Evolutionary conservation across 2,797 vertebrate genomes (phyloP).

Genomic region (Loriculus beryllinus): DNA sequence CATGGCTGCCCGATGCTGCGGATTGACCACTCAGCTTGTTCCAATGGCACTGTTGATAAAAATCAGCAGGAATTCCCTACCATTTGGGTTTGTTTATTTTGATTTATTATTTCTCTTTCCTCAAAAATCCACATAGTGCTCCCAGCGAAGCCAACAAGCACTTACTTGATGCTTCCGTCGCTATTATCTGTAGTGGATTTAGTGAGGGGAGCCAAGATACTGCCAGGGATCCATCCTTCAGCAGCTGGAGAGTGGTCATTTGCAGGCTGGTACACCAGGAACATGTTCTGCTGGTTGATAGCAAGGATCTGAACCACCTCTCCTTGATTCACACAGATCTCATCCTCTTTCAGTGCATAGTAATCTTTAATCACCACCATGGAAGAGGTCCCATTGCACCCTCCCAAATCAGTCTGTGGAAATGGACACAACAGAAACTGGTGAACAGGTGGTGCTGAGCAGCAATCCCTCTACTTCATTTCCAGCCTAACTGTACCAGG

Average conservation of each 20-base stretch:
- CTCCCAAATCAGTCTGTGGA: slow-evolving; percentile 81
- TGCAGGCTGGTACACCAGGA: slow-evolving; percentile 92
- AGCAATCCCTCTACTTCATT: not conserved
- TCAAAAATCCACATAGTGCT: slow-evolving; percentile 77
- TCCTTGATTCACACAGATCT: slow-evolving; percentile 92
- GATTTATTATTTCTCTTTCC: slow-evolving; percentile 41
- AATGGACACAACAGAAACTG: slow-evolving; percentile 41
- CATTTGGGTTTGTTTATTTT: slow-evolving; percentile 61
- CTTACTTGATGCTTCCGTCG: slow-evolving; percentile 98
- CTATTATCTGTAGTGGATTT: slow-evolving; percentile 88
- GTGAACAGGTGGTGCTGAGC: not conserved
- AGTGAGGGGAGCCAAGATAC: slow-evolving; percentile 85
- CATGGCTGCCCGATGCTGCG: slow-evolving; percentile 63
- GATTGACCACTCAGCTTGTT: slow-evolving; percentile 76
- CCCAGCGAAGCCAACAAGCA: slow-evolving; percentile 79
- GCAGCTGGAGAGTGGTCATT: slow-evolving; percentile 91
- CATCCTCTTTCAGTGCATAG: slow-evolving; percentile 96
- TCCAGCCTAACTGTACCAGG: not conserved
- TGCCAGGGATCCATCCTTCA: slow-evolving; percentile 97
- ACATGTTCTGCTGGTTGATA: slow-evolving; percentile 98
- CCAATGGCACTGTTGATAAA: slow-evolving; percentile 67
- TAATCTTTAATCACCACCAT: slow-evolving; percentile 96
- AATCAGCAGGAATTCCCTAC: slow-evolving; percentile 74
- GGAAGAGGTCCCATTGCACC: slow-evolving; percentile 90
- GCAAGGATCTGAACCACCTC: slow-evolving; percentile 94